phyloP scores from a whole-genome alignment of 2,888 invertebrate species.

The Ormyrus thymus region DNA sequence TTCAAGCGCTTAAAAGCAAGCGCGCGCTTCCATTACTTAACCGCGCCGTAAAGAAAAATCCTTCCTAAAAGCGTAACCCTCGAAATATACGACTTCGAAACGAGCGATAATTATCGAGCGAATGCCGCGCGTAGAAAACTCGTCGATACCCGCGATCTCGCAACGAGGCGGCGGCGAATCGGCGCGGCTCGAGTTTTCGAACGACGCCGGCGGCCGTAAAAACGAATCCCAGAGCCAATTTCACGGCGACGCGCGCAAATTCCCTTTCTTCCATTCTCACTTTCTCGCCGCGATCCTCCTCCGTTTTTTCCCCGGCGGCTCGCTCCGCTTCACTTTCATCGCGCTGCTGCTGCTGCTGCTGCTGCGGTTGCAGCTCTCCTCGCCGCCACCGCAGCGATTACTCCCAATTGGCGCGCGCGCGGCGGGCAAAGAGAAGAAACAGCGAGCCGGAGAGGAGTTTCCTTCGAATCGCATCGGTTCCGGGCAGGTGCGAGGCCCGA shows the following conservation, averaged over 20 bases:
- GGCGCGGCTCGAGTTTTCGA: no score
- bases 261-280: slow-evolving; percentile 24
- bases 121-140: no score
- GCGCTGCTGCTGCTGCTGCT: neutral
- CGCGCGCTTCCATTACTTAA: no score
- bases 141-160: no score
- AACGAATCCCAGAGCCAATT: no score
- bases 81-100: no score
- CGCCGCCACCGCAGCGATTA: slow-evolving; percentile 30
- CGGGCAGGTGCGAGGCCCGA: slow-evolving; percentile 27
- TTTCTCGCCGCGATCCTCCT: neutral
- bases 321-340: neutral
- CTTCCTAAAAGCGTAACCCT: no score
- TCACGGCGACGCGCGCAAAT: neutral
- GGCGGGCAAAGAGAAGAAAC: neutral
- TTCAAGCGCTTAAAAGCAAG: neutral
- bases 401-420: slow-evolving; percentile 25
- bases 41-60: no score
- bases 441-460: neutral
- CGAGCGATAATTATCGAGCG: no score
- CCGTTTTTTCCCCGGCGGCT: neutral
- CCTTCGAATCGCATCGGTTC: slow-evolving; percentile 39
- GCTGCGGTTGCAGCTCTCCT: neutral
- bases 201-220: no score
- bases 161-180: no score